These are phyloP conservation scores for Rhabditoides inermis DNA, from an alignment of 2,888 invertebrate species.

Conservation along the genomic window DNA sequence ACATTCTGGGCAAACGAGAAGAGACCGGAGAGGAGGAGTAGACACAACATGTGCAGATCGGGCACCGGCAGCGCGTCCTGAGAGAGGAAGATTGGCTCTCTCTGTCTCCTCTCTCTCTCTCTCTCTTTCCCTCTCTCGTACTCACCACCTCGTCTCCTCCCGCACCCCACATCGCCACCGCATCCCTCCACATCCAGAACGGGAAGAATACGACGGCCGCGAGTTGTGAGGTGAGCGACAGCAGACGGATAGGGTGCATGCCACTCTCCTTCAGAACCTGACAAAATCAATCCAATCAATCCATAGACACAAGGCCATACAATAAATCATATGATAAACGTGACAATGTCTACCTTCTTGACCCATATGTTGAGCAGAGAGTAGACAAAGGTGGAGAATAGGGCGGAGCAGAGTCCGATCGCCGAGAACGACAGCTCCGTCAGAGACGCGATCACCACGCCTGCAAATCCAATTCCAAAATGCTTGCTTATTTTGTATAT, in stretches of 20 bases:
- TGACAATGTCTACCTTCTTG: constrained; percentile 75
- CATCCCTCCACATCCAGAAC: constrained; percentile 70
- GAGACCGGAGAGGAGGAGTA: constrained; percentile 60
- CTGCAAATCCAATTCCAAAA: no score
- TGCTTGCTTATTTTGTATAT: no score
- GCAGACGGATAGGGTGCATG: constrained; percentile 77
- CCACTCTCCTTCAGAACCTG: constrained; percentile 76
- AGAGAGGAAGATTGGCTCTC: not conserved
- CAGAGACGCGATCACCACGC: constrained; percentile 73
- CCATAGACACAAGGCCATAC: no score
- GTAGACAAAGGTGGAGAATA: constrained; percentile 81
- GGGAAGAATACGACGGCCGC: constrained; percentile 68
- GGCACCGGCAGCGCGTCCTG: constrained; percentile 4
- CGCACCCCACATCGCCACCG: constrained; percentile 53
- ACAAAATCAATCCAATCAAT: constrained; percentile 17
- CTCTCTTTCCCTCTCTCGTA: no score
- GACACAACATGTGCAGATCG: constrained; percentile 27
- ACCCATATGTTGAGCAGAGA: constrained; percentile 88
- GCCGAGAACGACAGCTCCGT: constrained; percentile 86
- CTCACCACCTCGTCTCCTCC: no score
- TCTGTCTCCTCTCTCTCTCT: no score
- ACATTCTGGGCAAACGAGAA: constrained; percentile 90
- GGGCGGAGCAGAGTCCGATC: constrained; percentile 74
- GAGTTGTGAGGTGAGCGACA: constrained; percentile 68
- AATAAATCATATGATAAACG: no score